Percentiles rank a stretch among this genome's conserved stretches.
phyloP scores from a whole-genome alignment of 2,797 vertebrate genomes.

The Anabas testudineus region DNA sequence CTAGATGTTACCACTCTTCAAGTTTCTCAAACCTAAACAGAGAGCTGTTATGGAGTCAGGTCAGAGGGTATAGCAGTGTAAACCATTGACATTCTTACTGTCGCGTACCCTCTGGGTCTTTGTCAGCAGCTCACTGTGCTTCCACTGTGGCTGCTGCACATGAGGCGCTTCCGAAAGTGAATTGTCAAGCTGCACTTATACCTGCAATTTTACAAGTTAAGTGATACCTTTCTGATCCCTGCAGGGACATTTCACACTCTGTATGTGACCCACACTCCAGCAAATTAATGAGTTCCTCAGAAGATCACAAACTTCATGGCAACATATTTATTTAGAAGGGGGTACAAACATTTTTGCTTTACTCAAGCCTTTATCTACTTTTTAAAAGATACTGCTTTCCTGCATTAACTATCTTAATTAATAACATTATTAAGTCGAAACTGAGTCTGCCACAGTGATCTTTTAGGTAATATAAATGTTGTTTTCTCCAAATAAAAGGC shows the following conservation, averaged over 20 bases:
- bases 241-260: conserved; percentile 8
- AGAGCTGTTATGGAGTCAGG: conserved; percentile 34
- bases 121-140: conserved; percentile 35
- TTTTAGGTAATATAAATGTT: no score
- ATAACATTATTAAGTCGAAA: neutral
- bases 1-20: conserved; percentile 10
- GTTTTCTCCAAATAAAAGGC: no score
- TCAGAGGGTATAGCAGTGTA: conserved; percentile 26
- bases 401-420: neutral
- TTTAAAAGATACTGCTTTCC: neutral
- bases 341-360: conserved; percentile 4
- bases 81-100: conserved; percentile 49
- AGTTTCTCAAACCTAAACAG: conserved; percentile 25
- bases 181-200: conserved; percentile 40
- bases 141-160: conserved; percentile 33
- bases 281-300: conserved; percentile 32
- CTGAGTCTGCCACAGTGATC: no score
- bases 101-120: conserved; percentile 26
- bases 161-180: conserved; percentile 33
- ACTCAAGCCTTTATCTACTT: neutral
- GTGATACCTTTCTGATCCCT: conserved; percentile 43
- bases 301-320: conserved; percentile 20
- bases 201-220: conserved; percentile 49
- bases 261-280: conserved; percentile 16
- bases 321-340: conserved; percentile 20